These are phyloP conservation scores for Heliocidaris erythrogramma DNA, from an alignment of 35 echinoderm and acorn worm species.

Conservation along the genomic window DNA sequence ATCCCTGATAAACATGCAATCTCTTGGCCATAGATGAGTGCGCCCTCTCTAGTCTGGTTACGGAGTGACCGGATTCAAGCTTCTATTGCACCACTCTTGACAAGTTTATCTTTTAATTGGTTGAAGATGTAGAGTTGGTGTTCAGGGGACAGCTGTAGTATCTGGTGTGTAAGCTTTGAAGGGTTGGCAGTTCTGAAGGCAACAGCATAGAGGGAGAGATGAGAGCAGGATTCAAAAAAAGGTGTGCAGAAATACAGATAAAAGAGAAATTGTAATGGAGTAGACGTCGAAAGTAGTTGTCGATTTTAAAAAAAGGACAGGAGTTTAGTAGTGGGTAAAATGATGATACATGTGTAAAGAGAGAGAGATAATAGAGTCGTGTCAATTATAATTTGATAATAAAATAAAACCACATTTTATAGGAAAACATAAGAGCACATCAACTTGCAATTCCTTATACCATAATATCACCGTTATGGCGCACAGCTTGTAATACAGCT, in stretches of 20 bases:
- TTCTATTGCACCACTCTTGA: conserved; percentile 49
- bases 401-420: no score
- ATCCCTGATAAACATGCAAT: neutral
- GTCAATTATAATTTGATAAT: no score
- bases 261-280: neutral
- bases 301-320: neutral
- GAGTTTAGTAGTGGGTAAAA: neutral
- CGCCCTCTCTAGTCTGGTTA: neutral
- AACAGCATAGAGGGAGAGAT: neutral
- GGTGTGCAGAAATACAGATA: neutral
- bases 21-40: neutral
- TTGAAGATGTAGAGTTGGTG: conserved; percentile 77
- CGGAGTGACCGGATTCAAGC: neutral
- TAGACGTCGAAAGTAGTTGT: neutral
- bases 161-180: conserved; percentile 78
- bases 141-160: conserved; percentile 73
- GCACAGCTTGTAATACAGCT: no score
- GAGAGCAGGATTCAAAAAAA: neutral
- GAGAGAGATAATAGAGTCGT: neutral
- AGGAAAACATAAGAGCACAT: no score
- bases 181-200: conserved; percentile 83
- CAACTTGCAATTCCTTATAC: no score
- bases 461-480: no score
- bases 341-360: neutral
- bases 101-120: conserved; percentile 51